phyloP scores from a whole-genome alignment of 2,797 vertebrate genomes.

The Tinamus major region DNA sequence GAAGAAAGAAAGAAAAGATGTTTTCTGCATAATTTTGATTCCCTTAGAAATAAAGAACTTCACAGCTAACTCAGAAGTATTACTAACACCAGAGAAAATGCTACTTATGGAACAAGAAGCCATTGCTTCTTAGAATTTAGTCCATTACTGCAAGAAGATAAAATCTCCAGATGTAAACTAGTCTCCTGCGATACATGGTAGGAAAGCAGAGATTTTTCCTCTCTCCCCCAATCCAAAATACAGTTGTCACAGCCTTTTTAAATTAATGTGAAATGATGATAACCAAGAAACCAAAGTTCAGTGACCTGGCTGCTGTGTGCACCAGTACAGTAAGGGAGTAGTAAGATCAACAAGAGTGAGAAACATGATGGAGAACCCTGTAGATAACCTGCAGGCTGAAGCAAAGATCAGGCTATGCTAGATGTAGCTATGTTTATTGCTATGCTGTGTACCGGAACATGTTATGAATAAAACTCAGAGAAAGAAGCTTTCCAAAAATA shows the following conservation, averaged over 20 bases:
- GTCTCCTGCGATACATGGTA: neutral
- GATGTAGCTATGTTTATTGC: neutral
- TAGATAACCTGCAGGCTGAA: neutral
- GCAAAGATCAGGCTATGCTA: neutral
- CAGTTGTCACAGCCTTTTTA: neutral
- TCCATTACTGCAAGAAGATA: neutral
- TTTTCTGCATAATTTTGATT: neutral
- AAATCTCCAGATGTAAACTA: neutral
- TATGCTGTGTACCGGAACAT: neutral
- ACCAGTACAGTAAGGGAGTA: neutral
- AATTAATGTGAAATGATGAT: conserved; percentile 4
- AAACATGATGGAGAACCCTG: neutral
- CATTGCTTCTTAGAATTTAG: neutral
- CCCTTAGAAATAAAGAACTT: neutral
- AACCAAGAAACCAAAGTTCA: conserved; percentile 1
- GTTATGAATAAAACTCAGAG: neutral
- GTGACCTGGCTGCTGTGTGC: neutral
- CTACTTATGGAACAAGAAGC: neutral
- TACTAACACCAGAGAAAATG: neutral
- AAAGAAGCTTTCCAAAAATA: neutral
- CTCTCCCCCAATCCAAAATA: neutral
- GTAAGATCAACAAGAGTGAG: neutral
- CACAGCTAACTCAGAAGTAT: neutral
- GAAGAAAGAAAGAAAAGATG: neutral
- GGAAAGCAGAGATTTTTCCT: neutral